phyloP scores from a whole-genome alignment of 2,888 invertebrate species.

The Lasius fuliginosus region DNA sequence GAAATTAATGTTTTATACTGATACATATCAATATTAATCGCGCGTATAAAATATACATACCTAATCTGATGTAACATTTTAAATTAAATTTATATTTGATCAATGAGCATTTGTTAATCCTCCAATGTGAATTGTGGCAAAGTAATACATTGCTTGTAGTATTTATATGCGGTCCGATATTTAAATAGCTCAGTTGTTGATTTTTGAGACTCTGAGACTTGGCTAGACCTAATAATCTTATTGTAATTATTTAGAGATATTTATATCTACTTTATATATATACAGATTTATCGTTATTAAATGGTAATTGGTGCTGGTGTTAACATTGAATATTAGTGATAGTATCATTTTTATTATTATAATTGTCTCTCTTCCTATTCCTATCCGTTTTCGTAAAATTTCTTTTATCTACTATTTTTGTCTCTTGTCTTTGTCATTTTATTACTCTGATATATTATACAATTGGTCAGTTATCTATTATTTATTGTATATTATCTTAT shows the following conservation, averaged over 20 bases:
- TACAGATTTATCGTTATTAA: slow-evolving; percentile 81
- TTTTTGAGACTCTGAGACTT: slow-evolving; percentile 71
- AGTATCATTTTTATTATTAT: slow-evolving; percentile 57
- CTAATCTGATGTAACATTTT: slow-evolving; percentile 23
- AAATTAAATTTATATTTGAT: slow-evolving; percentile 34
- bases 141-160: slow-evolving; percentile 56
- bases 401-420: not conserved
- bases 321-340: slow-evolving; percentile 65
- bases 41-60: slow-evolving; percentile 53
- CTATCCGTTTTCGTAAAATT: not conserved
- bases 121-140: slow-evolving; percentile 59
- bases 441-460: not conserved
- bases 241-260: slow-evolving; percentile 79
- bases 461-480: not conserved
- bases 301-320: slow-evolving; percentile 85
- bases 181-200: slow-evolving; percentile 63
- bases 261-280: slow-evolving; percentile 71
- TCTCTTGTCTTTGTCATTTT: slow-evolving; percentile 4
- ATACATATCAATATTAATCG: slow-evolving; percentile 75
- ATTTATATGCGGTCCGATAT: slow-evolving; percentile 62
- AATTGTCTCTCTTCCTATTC: slow-evolving; percentile 48
- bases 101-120: slow-evolving; percentile 60
- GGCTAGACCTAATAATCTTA: slow-evolving; percentile 75
- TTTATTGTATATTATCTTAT: not conserved
- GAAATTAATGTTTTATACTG: slow-evolving; percentile 45